Percentiles rank a stretch among this genome's conserved stretches.
phyloP scores from a whole-genome alignment of 2,888 invertebrate genomes.

The Antitype chi region DNA sequence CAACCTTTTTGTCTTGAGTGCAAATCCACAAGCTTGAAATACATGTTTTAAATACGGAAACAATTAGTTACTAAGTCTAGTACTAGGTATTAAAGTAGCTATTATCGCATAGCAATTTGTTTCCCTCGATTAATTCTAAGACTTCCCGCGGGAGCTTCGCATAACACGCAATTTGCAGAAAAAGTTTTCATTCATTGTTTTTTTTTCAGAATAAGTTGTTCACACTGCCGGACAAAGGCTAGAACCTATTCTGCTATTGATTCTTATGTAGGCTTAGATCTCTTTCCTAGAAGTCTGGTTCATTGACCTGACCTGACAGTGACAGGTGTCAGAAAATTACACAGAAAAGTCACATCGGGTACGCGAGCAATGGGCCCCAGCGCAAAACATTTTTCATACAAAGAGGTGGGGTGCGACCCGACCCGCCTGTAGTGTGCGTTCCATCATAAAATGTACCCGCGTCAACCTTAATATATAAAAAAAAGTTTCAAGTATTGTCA shows the following conservation, averaged over 20 bases:
- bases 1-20: conserved; percentile 10
- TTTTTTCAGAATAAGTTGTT: neutral
- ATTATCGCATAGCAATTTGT: conserved; percentile 24
- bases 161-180: conserved; percentile 9
- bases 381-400: neutral
- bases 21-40: conserved; percentile 11
- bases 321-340: no score
- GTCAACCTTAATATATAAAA: no score
- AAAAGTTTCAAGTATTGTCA: neutral
- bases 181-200: conserved; percentile 3
- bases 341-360: no score
- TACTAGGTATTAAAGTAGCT: conserved; percentile 10
- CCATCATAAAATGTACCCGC: neutral
- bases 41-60: conserved; percentile 33
- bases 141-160: conserved; percentile 21
- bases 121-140: conserved; percentile 35
- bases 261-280: neutral
- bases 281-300: neutral
- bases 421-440: neutral
- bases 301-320: neutral
- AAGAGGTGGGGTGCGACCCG: neutral
- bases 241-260: neutral
- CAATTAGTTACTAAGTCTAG: conserved; percentile 27
- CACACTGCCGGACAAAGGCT: neutral
- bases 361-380: neutral